Evolutionary conservation across 1,140 invertebrate genomes (phyloP), one percentile per base, ranked within the genome.

Genomic region (Dinoponera quadriceps): DNA sequence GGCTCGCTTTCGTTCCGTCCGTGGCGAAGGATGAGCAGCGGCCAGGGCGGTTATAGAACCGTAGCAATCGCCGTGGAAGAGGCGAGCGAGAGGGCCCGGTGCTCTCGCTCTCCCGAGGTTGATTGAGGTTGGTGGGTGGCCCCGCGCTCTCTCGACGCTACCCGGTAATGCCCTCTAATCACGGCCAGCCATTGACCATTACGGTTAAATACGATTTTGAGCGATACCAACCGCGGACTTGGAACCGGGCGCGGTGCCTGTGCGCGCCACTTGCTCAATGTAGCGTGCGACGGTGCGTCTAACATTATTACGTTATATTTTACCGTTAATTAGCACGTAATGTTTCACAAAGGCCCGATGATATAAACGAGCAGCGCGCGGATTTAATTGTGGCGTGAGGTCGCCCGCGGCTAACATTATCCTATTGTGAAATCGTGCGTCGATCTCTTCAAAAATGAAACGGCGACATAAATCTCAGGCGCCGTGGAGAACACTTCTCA

Each of bases 101-200:
- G 65, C 74, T 77, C 82, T 75, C 75, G 82, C 68, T 84, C 59
- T 63, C 27, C 65, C 87, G 89, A 91, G 90, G 91, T 91, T 88
- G 90, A 91, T 87, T 90, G 85, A 90, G 88, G 90, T 91, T 90
- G 91, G 91, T 91, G 91, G 91, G 69, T 87, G 72, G 83, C 71
- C 72, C 65, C 75, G 65, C 33, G 54, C 49, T 27, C 27, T 63
- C 60, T 87, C 87, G 77, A 87, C 51, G 87, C 73, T 85, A 57
- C 65, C 62, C 66, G 87, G 87, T 91, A 91, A 91, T 92, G 89
- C 89, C 90, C 91, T 90, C 89, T 91, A 92, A 92, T 92, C 90
- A 92, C 84, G 85, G 83, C 62, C 87, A 86, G 88, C 81, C 89
- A 89, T 92, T 90, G 87, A 87, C 87, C 89, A 91, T 91, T 88